These are phyloP conservation scores for Sylvilagus floridanus DNA, from an alignment of 2,797 vertebrate species.

Conservation along the genomic window DNA sequence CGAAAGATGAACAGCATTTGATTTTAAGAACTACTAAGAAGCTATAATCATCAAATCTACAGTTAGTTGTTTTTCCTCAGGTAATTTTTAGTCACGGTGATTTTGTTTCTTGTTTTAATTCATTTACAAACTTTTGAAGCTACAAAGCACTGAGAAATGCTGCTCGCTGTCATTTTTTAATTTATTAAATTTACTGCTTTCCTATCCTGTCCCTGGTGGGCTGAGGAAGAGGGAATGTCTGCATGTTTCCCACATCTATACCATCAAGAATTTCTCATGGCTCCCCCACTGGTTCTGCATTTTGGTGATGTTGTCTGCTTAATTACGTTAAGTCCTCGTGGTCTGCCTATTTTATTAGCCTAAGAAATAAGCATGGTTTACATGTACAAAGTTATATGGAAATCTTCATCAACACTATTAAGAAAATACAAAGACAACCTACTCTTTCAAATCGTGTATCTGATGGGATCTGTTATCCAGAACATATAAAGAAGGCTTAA, in stretches of 20 bases:
- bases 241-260: neutral
- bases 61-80: too few relatives aligned
- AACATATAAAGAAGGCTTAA: neutral
- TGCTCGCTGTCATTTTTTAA: too few relatives aligned
- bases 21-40: too few relatives aligned
- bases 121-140: too few relatives aligned
- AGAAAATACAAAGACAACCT: neutral
- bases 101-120: too few relatives aligned
- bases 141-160: too few relatives aligned
- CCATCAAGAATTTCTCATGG: neutral
- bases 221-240: neutral
- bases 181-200: too few relatives aligned
- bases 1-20: too few relatives aligned
- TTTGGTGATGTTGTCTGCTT: neutral
- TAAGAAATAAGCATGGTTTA: neutral
- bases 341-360: neutral
- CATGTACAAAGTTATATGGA: neutral
- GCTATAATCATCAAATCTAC: too few relatives aligned
- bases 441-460: neutral
- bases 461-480: neutral
- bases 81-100: too few relatives aligned
- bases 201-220: fast-evolving
- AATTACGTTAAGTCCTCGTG: neutral
- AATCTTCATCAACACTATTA: neutral
- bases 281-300: neutral